These are phyloP conservation scores for Scopus umbretta DNA, from an alignment of 2,113 vertebrate genomes.

Conservation along the genomic window DNA sequence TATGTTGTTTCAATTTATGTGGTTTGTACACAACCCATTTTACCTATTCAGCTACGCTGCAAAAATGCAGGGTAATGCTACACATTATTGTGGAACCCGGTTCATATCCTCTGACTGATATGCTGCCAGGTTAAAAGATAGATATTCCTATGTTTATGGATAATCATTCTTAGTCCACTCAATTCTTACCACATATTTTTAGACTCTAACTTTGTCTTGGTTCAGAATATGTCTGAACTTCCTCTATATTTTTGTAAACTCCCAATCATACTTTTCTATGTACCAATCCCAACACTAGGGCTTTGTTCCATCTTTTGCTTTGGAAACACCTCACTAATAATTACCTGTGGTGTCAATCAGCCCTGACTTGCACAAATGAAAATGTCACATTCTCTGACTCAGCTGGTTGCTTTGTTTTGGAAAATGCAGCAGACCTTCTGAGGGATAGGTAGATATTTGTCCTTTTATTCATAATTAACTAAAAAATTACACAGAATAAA, in stretches of 20 bases:
- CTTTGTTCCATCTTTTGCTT: constrained; percentile 22
- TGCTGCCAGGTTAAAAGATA: not conserved
- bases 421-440: not conserved
- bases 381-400: constrained; percentile 57
- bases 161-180: not conserved
- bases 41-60: not conserved
- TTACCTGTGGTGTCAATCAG: constrained; percentile 7
- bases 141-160: not conserved
- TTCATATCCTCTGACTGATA: not conserved
- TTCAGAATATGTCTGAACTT: not conserved
- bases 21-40: not conserved
- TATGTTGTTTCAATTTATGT: not conserved
- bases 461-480: not conserved
- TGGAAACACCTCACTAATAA: constrained; percentile 36
- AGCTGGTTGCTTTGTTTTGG: constrained; percentile 38
- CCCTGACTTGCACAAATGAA: constrained; percentile 44
- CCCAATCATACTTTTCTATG: not conserved
- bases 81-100: not conserved
- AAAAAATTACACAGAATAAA: not conserved
- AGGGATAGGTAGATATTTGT: not conserved
- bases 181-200: not conserved
- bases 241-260: not conserved
- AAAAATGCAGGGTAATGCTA: not conserved
- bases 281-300: not conserved
- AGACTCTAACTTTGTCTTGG: not conserved